These are phyloP conservation scores for Xenus cinereus DNA, from an alignment of 2,113 vertebrate species.

Conservation along the genomic window DNA sequence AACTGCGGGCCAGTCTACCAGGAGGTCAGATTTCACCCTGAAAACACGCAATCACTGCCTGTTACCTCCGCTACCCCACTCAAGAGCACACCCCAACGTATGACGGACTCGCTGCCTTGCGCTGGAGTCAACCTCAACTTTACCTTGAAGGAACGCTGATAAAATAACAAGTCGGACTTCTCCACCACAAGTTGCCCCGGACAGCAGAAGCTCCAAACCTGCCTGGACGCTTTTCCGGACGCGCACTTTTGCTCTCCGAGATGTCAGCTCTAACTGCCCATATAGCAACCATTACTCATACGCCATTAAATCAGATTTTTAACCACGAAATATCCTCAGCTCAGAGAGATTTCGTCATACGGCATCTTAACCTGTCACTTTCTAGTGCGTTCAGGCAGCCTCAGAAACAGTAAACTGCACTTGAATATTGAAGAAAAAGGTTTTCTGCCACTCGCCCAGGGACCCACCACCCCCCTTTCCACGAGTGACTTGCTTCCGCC, in stretches of 20 bases:
- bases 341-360: neutral
- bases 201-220: neutral
- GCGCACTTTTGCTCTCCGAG: neutral
- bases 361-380: neutral
- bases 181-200: neutral
- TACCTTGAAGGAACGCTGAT: neutral
- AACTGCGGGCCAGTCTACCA: neutral
- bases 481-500: neutral
- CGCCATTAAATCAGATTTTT: neutral
- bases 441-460: neutral
- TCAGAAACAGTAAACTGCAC: neutral
- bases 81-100: fast-evolving
- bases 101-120: neutral
- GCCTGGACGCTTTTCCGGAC: fast-evolving
- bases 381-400: neutral
- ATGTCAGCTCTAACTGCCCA: neutral
- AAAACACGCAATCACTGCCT: neutral
- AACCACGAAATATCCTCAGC: neutral
- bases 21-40: neutral
- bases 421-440: neutral
- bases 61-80: neutral
- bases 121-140: neutral
- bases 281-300: neutral
- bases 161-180: neutral
- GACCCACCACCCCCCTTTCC: neutral